Evolutionary conservation across 2,113 vertebrate species (phyloP).

Genomic region (Myrmophylax atrothorax): DNA sequence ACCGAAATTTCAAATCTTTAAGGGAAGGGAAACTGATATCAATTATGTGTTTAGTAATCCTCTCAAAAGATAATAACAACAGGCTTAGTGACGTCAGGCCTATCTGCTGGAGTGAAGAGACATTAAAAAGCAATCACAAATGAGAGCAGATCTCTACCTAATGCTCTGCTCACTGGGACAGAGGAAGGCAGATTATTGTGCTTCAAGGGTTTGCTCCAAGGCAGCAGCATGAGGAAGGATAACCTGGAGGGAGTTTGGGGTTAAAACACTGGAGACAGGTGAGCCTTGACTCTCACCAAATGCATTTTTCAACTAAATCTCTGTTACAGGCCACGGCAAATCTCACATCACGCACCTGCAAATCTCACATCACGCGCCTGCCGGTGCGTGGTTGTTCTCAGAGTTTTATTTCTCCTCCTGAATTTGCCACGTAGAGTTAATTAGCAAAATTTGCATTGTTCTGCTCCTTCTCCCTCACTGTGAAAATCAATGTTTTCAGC

Average conservation of each 20-base stretch:
- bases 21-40: neutral
- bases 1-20: neutral
- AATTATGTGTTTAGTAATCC: conserved; percentile 48
- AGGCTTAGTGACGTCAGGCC: conserved; percentile 38
- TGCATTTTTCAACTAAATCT: neutral
- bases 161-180: neutral
- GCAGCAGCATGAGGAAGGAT: neutral
- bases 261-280: neutral
- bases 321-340: neutral
- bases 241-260: neutral
- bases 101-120: conserved; percentile 14
- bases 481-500: conserved; percentile 28
- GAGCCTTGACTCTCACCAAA: neutral
- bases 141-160: conserved; percentile 33
- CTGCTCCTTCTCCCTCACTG: neutral
- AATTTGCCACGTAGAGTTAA: neutral
- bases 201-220: neutral
- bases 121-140: conserved; percentile 54
- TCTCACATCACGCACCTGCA: neutral
- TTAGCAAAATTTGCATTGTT: conserved; percentile 15
- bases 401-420: neutral
- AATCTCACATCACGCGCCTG: neutral
- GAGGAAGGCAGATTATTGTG: neutral
- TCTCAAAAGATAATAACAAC: conserved; percentile 18
- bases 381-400: neutral